These are phyloP conservation scores for Rhineura floridana DNA, from an alignment of 2,113 vertebrate species.

Conservation along the genomic window DNA sequence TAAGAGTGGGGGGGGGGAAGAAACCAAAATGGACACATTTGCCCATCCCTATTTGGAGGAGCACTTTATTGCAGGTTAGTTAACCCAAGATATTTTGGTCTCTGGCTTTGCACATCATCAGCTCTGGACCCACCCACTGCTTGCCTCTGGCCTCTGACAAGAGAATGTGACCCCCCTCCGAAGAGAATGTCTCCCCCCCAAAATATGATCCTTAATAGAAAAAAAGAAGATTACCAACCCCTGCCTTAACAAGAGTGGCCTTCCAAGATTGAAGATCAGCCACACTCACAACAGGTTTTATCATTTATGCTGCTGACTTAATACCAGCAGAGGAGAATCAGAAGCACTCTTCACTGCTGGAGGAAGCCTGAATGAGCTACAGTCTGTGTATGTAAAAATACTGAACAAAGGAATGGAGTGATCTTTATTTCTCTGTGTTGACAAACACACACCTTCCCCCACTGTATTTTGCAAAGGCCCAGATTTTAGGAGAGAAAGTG, in stretches of 20 bases:
- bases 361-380: background rate
- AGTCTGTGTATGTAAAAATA: background rate
- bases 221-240: background rate
- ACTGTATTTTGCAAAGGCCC: background rate
- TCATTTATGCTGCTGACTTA: no score
- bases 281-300: background rate
- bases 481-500: constrained; percentile 5
- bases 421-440: background rate
- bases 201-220: no score
- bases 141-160: no score
- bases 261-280: background rate
- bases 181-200: no score
- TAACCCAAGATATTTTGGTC: no score
- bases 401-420: background rate
- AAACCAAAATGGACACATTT: no score
- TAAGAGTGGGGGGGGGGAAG: no score
- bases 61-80: no score
- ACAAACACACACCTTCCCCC: background rate
- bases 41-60: no score
- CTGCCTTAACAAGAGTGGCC: background rate
- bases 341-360: background rate
- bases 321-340: background rate
- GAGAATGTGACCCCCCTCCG: fast-evolving
- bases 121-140: no score
- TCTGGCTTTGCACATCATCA: no score